Evolutionary conservation across 2,888 invertebrate species (phyloP).

Genomic region (Dicyrtomina minuta): DNA sequence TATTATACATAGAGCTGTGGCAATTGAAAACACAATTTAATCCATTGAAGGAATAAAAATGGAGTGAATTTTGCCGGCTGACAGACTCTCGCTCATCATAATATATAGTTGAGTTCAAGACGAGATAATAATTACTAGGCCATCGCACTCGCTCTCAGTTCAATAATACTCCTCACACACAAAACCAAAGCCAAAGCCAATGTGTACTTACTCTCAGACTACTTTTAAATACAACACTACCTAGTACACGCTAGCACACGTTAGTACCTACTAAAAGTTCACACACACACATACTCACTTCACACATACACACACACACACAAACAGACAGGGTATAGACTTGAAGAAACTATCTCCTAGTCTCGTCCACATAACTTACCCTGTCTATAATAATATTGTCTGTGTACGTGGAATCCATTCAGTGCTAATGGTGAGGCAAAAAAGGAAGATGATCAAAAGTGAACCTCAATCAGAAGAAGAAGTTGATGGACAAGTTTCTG

Average conservation of each 20-base stretch:
- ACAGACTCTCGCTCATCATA: constrained; percentile 3
- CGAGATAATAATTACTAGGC: constrained; percentile 27
- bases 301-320: not conserved
- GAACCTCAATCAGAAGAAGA: constrained; percentile 23
- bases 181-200: not conserved
- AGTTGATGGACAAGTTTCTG: constrained; percentile 30
- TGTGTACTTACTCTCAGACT: not conserved
- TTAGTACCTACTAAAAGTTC: not conserved
- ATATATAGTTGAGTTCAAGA: constrained; percentile 8
- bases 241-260: not conserved
- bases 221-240: not conserved
- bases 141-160: constrained; percentile 26
- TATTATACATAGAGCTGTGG: not conserved
- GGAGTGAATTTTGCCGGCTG: constrained; percentile 23
- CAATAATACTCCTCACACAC: not conserved
- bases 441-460: constrained; percentile 22
- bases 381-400: no score
- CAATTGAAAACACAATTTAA: constrained; percentile 10
- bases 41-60: constrained; percentile 22
- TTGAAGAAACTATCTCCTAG: no score
- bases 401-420: no score
- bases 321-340: no score
- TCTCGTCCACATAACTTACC: no score
- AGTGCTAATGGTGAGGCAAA: no score
- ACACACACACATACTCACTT: not conserved